phyloP scores from a whole-genome alignment of 2,113 vertebrate genomes.

The Chelonoidis abingdonii region DNA sequence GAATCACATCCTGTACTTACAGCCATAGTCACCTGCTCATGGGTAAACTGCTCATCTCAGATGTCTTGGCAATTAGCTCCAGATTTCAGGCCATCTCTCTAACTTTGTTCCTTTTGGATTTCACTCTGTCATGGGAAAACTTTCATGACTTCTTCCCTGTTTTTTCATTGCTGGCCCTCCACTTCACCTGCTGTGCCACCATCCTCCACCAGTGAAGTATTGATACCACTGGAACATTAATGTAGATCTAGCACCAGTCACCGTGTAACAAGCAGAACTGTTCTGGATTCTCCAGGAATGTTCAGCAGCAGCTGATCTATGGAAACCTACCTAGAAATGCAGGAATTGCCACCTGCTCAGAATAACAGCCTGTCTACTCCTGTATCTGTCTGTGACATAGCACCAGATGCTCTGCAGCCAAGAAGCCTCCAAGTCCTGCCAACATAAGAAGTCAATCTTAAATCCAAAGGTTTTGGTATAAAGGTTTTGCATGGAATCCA shows the following conservation, averaged over 20 bases:
- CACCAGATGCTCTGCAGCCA: background rate
- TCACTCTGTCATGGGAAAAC: background rate
- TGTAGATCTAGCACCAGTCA: background rate
- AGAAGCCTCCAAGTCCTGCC: background rate
- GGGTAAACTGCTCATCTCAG: fast-evolving
- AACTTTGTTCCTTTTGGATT: background rate
- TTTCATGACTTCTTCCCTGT: background rate
- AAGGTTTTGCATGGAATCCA: background rate
- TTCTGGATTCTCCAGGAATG: background rate
- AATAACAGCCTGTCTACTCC: fast-evolving
- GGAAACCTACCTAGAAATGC: background rate
- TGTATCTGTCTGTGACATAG: fast-evolving
- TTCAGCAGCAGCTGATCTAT: fast-evolving
- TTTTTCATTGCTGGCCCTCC: background rate
- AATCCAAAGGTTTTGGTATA: background rate
- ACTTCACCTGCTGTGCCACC: background rate
- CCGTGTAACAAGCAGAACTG: background rate
- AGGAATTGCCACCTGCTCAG: fast-evolving
- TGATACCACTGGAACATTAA: background rate
- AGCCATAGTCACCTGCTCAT: fast-evolving
- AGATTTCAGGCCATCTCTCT: background rate
- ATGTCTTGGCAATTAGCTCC: too few relatives aligned
- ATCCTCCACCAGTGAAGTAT: background rate
- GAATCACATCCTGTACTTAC: background rate
- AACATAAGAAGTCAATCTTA: background rate